Evolutionary conservation across 2,797 vertebrate species (phyloP), one percentile per base, ranked within the genome.

Genomic region (Steatocranus sp.): DNA sequence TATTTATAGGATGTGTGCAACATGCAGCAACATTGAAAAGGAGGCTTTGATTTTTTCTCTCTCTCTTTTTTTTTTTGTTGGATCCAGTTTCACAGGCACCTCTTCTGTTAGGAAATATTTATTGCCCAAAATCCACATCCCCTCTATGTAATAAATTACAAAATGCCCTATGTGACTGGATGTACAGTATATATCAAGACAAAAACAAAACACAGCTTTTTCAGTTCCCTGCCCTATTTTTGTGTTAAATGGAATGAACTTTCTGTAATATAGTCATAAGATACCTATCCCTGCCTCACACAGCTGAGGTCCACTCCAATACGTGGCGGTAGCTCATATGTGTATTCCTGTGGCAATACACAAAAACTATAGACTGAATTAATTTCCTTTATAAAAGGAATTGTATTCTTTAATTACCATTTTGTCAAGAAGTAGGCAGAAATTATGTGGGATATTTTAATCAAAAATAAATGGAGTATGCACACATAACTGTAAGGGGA

Each of bases 401-500:
- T 94, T 91, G 58, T 88, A 85, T 92, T 94, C 79, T 87, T 87
- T 92, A 89, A 93, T 93, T 88, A 86, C 54, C 83, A 75, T 92
- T 93, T 89, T 93, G 92, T 88, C 87, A 89, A 83, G 87, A 80
- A 92, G 82, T 76, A 75, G 81, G 90, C 80, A 76, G 88, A 91
- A 93, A 88, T 25, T 73, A 83, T 73, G 76, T 74, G 80, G 91
- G 87, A 91, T 92, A 88, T 93, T 92, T 91, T 87, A 93, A 92
- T 94, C 90, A 92, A 86, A 92, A 93, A 87, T 88, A 93, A 94
- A 93, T 91, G 88, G 89, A 90, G 86, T 91, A 86, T 80, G 86
- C 81, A 80, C 81, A 90, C 78, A 88, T 58, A 85, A 90, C 78
- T 82, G 83, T 89, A 84, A 93, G 85, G 85, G 92, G 92, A 94